Evolutionary conservation across 2,888 invertebrate genomes (phyloP), one percentile per base, ranked within the genome.

Genomic region (Lochmaea capreae): DNA sequence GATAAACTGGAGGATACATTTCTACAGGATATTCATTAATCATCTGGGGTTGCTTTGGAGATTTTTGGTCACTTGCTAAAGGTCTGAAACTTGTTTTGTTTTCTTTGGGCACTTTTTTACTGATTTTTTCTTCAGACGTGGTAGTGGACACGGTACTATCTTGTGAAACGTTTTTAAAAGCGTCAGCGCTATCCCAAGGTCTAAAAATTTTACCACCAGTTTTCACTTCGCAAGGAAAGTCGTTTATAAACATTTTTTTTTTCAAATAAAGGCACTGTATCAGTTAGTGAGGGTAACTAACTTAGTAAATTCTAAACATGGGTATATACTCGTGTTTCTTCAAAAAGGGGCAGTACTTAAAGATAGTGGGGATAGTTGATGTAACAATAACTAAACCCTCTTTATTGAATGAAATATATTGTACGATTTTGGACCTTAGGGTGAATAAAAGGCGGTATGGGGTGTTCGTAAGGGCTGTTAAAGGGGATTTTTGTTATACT

Each of bases 121-220:
- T 74, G 26, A 43, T 63, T 63, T 12, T 57, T 10, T 79, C 79
- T 43, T 83, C 82, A 52, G 83, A 81, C 1, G 90, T 90, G 0
- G 91, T 91, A 0, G 91, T 91, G 0, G 91, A 90, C 1, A 91
- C 88, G 0, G 91, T 91, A 0, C 88, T 87, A 75, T 91, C 91
- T 86, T 91, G 91, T 10, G 79, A 73, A 77, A 89, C 78, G 66
- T 83, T 78, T 43, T 76, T 73, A 9, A 69, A 5, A 52, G 59
- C 73, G 49, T 71, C 62, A n/a, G 70, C 61, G 65, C 67, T 76
- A 46, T 84, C 84, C 83, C 84, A 83, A 8, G 84, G 84, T 58
- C 83, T 77, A 72, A 84, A 85, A 39, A 85, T 82, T 71, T 81
- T 80, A 18, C 65, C 74, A 73, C 81, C 75, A 22, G 77, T 73